Conservation (phyloP, 2,888 invertebrate species). For the Aporophyla lueneburgensis region DNA sequence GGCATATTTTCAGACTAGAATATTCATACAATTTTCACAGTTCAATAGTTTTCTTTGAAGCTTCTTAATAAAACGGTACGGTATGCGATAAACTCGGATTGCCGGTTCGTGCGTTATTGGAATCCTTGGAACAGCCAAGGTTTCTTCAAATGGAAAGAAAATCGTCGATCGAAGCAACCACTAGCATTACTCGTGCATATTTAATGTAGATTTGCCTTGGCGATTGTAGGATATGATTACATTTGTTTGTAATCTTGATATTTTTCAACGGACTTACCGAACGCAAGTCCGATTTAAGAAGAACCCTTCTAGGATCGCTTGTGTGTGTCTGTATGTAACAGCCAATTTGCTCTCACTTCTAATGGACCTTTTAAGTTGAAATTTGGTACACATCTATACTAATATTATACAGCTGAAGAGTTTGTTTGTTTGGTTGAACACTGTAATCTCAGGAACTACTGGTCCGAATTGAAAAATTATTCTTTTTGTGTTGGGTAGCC, state of each 20-base stretch:
- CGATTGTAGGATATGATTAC: background rate
- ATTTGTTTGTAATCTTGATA: background rate
- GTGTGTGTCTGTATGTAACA: too few species aligned
- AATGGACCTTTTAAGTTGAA: too few species aligned
- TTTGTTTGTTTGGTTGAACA: too few species aligned
- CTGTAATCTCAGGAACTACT: too few species aligned
- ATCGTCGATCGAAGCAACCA: conserved; percentile 30
- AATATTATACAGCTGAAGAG: too few species aligned
- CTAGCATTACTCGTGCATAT: conserved; percentile 28
- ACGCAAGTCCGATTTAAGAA: too few species aligned
- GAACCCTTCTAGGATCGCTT: too few species aligned
- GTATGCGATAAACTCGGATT: conserved; percentile 20
- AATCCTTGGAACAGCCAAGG: conserved; percentile 56
- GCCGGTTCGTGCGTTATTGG: conserved; percentile 26
- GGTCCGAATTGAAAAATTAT: too few species aligned
- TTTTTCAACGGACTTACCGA: too few species aligned
- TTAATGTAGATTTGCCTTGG: conserved; percentile 22
- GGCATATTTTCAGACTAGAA: background rate
- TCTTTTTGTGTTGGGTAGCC: too few species aligned
- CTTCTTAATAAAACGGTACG: conserved; percentile 10
- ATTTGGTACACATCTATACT: too few species aligned
- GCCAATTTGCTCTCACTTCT: too few species aligned
- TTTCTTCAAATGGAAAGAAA: conserved; percentile 32
- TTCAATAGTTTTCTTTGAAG: conserved; percentile 13
- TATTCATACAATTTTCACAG: background rate